Base-by-base conservation (phyloP, 1,140 invertebrate species). In the Macrobrachium rosenbergii region DNA sequence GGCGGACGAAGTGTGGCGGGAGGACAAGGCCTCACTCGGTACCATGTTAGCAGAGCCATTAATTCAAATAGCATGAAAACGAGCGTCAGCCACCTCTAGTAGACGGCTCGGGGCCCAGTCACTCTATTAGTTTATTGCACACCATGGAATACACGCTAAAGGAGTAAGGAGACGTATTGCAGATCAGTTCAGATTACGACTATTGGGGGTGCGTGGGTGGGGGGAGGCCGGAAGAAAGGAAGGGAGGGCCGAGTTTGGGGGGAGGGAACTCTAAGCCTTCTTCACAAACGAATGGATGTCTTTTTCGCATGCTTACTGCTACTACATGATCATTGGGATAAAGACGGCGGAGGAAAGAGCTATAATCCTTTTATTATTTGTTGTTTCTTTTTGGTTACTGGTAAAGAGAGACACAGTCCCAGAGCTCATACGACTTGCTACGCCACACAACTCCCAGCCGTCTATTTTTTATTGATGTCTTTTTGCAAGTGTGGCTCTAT, bases 91-190 rank as follows among this genome's bases (percentile, higher is more conserved):
- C 77, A 79, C 58, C 58, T 62, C 77, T 52, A 79, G 77, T 79
- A 79, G 77, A 79, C 77, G 75, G 28, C 45, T 17, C 75, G 28
- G 17, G 37, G 75, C 59, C 45, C 75, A 77, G 75, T 14, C 75
- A 77, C 75, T 77, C 75, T 77, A 77, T 75, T 77, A 77, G 75
- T 77, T 77, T 79, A 79, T 79, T 60, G 77, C 77, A 79, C 52
- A 10, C 52, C n/a, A 45, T n/a, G 77, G 77, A 23, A 21, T n/a
- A 21, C 52, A 79, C 77, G 16, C 17, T 37, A 37, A 37, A 37
- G 28, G 28, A 67, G 64, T 28, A 21, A 28, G n/a, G 64, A n/a
- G 64, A 67, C 64, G 64, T 67, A 67, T 28, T 67, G 64, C 64
- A 67, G 64, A 67, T 67, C 28, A 3, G 28, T 37, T 37, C 28